Base-by-base conservation (phyloP, 2,888 invertebrate species). In the Euzetes globulus region DNA sequence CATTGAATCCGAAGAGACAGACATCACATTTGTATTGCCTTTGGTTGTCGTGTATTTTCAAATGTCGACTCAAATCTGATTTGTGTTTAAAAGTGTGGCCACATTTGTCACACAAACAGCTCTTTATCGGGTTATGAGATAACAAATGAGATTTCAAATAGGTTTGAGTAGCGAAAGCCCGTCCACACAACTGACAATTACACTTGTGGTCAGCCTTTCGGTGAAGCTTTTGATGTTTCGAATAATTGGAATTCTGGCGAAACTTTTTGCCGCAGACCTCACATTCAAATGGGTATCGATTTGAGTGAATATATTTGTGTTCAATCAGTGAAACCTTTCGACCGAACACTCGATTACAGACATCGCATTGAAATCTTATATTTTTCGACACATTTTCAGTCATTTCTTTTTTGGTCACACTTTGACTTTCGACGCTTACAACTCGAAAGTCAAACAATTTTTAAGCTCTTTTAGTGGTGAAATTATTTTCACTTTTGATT, bases 31-130 rank as follows among this genome's bases (percentile, higher is more conserved):
- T 19, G 45, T 68, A 29, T 9, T 27, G 17, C 11, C 68, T 15
- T 13, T 13, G n/a, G 19, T 68, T 68, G 1, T 68, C 68, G 19
- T 68, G 68, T 22, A 68, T 68, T 22, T 68, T 68, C 68, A 68
- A 15, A 15, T 68, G 68, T 68, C 68, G 41, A 13, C 15, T 41
- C 41, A 68, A 22, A 68, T 68, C 68, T 4, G n/a, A 68, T n/a
- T 22, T 17, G n/a, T 68, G 37, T 68, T 68, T 68, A 22, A 68
- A 68, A n/a, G 68, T 68, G 15, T 68, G n/a, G 27, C 68, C 68
- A 19, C 68, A 68, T 22, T 68, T 68, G 22, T 68, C 19, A 29
- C 68, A 68, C 68, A 68, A 41, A 68, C 41, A 68, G 13, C 17
- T 68, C 68, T 68, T 68, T 11, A 9, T 22, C 19, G 37, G 3